phyloP scores from a whole-genome alignment of 2,888 invertebrate genomes.

The Galeopsomyia nigrocyanea region DNA sequence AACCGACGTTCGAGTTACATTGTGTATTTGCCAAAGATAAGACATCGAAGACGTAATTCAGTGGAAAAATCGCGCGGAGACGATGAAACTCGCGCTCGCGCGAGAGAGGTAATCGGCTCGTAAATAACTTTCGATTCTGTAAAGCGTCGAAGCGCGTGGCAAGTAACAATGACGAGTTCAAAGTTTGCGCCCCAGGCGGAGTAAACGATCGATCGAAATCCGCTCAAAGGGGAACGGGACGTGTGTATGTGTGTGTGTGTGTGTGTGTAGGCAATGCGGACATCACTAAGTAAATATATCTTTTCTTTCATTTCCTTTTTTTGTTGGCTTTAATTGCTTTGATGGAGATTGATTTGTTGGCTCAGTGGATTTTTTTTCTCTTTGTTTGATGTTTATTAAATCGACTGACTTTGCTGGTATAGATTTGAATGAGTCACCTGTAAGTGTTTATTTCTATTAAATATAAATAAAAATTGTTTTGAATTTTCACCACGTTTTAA shows the following conservation, averaged over 20 bases:
- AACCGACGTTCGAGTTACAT: too few relatives aligned
- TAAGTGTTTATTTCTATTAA: too few relatives aligned
- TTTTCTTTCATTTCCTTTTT: conserved; percentile 16
- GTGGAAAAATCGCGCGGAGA: background rate
- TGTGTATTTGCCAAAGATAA: too few relatives aligned
- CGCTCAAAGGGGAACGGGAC: conserved; percentile 7
- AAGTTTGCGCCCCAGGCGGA: conserved; percentile 41
- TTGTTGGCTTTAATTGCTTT: conserved; percentile 10
- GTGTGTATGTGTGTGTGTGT: conserved; percentile 1
- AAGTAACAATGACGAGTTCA: conserved; percentile 31
- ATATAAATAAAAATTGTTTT: too few relatives aligned
- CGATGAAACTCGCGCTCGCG: conserved; percentile 13
- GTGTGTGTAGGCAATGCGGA: background rate
- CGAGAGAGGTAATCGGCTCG: conserved; percentile 34
- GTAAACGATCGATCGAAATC: conserved; percentile 38
- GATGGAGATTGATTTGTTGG: conserved; percentile 13
- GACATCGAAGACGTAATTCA: conserved; percentile 1
- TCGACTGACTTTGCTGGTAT: too few relatives aligned
- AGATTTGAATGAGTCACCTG: too few relatives aligned
- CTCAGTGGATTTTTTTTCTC: background rate
- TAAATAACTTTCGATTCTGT: conserved; percentile 30
- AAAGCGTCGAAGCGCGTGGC: conserved; percentile 9
- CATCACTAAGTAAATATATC: conserved; percentile 23
- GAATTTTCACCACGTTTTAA: too few relatives aligned
- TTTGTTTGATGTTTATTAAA: too few relatives aligned